Percentiles rank a stretch among this genome's conserved stretches.
Conservation (phyloP, 1,140 invertebrate species). For the Megalonaias nervosa region DNA sequence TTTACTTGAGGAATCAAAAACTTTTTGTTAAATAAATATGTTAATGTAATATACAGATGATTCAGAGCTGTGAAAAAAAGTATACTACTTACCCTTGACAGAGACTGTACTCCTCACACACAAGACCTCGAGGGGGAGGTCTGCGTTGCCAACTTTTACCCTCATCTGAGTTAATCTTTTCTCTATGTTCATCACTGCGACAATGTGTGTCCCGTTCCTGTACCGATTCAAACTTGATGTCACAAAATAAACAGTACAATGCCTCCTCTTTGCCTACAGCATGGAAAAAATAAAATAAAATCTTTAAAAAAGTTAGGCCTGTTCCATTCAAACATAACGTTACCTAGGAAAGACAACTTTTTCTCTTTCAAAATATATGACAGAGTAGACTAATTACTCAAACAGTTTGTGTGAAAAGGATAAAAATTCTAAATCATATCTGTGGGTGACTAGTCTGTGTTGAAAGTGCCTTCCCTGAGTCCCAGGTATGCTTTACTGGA, state of each 20-base stretch:
- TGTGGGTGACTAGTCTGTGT: too few species aligned
- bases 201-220: constrained; percentile 78
- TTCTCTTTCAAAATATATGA: too few species aligned
- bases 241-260: constrained; percentile 76
- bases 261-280: constrained; percentile 16
- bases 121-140: constrained; percentile 78
- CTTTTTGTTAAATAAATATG: not conserved
- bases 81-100: constrained; percentile 71
- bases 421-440: too few species aligned
- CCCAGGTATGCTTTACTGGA: too few species aligned
- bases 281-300: not conserved
- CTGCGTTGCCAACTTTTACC: constrained; percentile 81
- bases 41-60: not conserved
- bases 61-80: not conserved
- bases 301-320: too few species aligned
- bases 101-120: constrained; percentile 71
- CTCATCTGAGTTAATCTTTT: constrained; percentile 81
- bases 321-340: too few species aligned
- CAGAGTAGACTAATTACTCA: too few species aligned
- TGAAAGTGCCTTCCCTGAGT: too few species aligned
- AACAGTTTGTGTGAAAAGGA: too few species aligned
- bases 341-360: too few species aligned
- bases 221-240: constrained; percentile 76
- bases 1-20: not conserved
- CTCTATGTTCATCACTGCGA: constrained; percentile 79